phyloP scores from a whole-genome alignment of 2,113 vertebrate genomes.

The Indicator maculatus region DNA sequence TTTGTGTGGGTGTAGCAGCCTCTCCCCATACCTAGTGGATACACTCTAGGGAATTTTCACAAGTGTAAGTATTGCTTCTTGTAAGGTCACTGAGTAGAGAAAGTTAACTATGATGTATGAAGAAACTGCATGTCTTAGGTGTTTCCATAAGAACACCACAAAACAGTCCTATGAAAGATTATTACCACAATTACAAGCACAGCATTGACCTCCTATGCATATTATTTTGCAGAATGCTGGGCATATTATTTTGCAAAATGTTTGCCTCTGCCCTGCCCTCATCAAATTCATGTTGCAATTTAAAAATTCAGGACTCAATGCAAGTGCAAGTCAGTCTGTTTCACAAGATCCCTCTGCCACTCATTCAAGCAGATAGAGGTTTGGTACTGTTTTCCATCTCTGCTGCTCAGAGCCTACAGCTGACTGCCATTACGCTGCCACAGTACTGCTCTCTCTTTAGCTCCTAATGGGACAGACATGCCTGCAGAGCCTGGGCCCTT shows the following conservation, averaged over 20 bases:
- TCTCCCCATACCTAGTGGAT: conserved; percentile 63
- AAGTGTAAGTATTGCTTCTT: conserved; percentile 8
- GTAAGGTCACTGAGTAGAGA: conserved; percentile 18
- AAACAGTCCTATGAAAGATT: background rate
- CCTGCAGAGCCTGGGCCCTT: background rate
- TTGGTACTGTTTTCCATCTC: background rate
- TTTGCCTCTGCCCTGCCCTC: background rate
- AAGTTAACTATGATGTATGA: background rate
- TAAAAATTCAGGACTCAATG: background rate
- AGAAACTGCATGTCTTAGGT: background rate
- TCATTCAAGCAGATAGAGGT: background rate
- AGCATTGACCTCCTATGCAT: background rate
- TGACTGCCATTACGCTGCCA: background rate
- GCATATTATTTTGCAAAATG: background rate
- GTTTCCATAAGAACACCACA: background rate
- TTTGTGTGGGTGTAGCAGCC: conserved; percentile 23
- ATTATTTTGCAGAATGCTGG: background rate
- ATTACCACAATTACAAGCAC: background rate
- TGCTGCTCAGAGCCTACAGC: background rate
- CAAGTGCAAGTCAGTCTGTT: background rate
- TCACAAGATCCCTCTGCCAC: background rate
- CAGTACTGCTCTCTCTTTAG: background rate
- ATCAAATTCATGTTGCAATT: background rate
- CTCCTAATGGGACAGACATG: background rate
- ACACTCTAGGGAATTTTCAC: conserved; percentile 50